These are phyloP conservation scores for Halyomorpha halys DNA, from an alignment of 1,140 invertebrate species.

Conservation along the genomic window DNA sequence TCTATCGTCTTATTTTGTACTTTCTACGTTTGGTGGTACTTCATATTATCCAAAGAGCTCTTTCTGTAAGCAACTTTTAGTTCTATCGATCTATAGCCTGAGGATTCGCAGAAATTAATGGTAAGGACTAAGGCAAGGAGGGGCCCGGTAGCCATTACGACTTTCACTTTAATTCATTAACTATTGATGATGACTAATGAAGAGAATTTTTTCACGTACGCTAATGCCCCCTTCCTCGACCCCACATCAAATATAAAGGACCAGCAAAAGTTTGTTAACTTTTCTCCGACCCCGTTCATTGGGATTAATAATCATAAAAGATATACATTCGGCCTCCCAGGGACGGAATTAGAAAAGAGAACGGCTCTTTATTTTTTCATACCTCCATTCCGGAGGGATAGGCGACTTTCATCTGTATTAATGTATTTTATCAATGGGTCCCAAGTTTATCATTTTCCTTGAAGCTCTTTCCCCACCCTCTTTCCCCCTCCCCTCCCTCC, in stretches of 20 bases:
- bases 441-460: slow-evolving; percentile 33
- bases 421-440: slow-evolving; percentile 35
- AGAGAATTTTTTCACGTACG: not conserved
- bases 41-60: too few relatives aligned
- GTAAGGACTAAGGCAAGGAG: not conserved
- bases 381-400: slow-evolving; percentile 33
- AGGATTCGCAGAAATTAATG: not conserved
- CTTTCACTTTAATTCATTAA: not conserved
- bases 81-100: not conserved
- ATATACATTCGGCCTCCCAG: slow-evolving; percentile 29
- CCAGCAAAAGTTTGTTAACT: slow-evolving; percentile 29
- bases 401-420: slow-evolving; percentile 34
- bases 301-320: slow-evolving; percentile 34
- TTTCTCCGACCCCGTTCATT: slow-evolving; percentile 25
- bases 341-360: slow-evolving; percentile 32
- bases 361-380: slow-evolving; percentile 35
- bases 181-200: not conserved
- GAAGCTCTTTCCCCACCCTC: slow-evolving; percentile 16
- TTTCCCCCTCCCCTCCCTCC: not conserved
- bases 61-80: not conserved
- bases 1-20: too few relatives aligned
- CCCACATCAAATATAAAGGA: slow-evolving; percentile 30
- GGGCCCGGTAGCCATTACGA: not conserved
- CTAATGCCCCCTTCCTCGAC: not conserved
- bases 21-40: too few relatives aligned